A percentile compares a stretch with the other conserved stretches of the same genome.
Evolutionary conservation across 2,888 invertebrate species (phyloP).

Genomic region (Eupithecia centaureata): DNA sequence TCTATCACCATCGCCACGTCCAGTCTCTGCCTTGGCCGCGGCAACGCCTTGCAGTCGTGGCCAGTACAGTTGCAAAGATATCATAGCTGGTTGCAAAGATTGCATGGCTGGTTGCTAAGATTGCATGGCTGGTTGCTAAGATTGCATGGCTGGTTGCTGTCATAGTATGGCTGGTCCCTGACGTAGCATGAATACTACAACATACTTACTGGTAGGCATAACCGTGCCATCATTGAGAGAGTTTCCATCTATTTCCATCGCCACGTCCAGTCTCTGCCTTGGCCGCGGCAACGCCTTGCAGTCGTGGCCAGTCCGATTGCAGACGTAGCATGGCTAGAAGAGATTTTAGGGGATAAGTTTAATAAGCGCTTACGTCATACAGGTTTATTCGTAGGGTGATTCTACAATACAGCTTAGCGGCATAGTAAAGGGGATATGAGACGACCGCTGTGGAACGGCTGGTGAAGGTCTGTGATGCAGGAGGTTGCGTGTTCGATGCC

Average conservation of each 20-base stretch:
- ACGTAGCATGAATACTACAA: background rate
- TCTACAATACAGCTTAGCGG: no score
- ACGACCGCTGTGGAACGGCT: no score
- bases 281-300: slow-evolving; percentile 84
- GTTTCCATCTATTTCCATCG: slow-evolving; percentile 52
- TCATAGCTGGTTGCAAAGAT: no score
- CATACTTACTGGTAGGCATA: slow-evolving; percentile 46
- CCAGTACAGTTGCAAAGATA: slow-evolving; percentile 94
- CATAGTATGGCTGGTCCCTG: slow-evolving; percentile 88
- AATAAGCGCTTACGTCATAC: no score
- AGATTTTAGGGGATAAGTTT: no score
- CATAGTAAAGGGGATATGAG: no score
- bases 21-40: slow-evolving; percentile 40
- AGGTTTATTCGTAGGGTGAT: no score
- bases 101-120: slow-evolving; percentile 89
- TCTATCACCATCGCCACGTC: slow-evolving; percentile 50
- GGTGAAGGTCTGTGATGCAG: no score
- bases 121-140: slow-evolving; percentile 94
- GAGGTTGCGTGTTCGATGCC: no score
- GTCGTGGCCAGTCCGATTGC: slow-evolving; percentile 93
- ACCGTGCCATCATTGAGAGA: slow-evolving; percentile 53
- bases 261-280: slow-evolving; percentile 42
- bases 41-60: slow-evolving; percentile 88
- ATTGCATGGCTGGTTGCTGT: no score
- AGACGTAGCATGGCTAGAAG: slow-evolving; percentile 91